Base-by-base conservation (phyloP, 2,888 invertebrate species). In the Caenorhabditis doughertyi region DNA sequence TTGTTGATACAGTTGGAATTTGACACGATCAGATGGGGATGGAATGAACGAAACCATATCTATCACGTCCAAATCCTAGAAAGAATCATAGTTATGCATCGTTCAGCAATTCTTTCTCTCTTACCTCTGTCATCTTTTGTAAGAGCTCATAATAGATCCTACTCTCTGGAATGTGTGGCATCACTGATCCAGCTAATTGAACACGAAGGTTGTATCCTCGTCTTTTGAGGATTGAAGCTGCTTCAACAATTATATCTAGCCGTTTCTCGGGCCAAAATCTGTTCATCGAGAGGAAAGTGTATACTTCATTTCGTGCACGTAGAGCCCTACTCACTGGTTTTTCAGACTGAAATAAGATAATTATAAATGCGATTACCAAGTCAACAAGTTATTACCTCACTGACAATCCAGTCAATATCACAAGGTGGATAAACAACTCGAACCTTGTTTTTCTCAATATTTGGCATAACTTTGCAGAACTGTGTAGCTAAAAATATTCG, bases 111-210 rank as follows among this genome's bases (percentile, higher is more conserved):
- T 13, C 3, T 42, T 16, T 13, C 5, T n/a, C 27, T 13, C 67
- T 35, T 47, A 86, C 85, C 7, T 89, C 87, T n/a, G 92, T 91
- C 79, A 93, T 89, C 11, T 88, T 81, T 44, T 89, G 84, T 13
- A 93, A 89, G 73, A 93, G 92, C 39, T 91, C 82, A 81, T 92
- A 93, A 86, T 93, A 91, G 89, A 88, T 93, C 89, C 81, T 90
- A 89, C 89, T 93, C 92, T 91, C 93, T 92, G 73, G 89, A 71
- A 70, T 93, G 92, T 89, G 93, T 81, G 86, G 92, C 92, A 89
- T 93, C 91, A 91, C 93, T 91, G 73, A 93, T 91, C 83, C 93
- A 9, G 91, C 91, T 55, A 91, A 73, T 55, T 91, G 88, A 23
- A 91, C 88, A 3, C 64, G 80, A 23, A 89, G 84, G 0, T 70